Conservation (phyloP, 2,888 invertebrate species). For the Agrochola lychnidis region DNA sequence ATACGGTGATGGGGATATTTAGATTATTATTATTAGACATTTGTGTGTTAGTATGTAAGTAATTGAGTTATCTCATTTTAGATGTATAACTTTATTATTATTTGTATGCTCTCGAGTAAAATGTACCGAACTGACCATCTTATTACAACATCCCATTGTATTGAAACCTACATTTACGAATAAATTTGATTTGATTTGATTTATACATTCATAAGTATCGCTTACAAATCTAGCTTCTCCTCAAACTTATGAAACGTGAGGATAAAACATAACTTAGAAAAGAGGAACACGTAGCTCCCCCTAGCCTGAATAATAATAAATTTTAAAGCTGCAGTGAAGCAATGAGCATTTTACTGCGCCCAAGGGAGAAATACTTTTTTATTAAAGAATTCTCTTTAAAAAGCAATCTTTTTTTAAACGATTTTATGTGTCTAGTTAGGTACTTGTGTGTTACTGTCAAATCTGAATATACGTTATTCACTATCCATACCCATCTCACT, state of each 20-base stretch:
- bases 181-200: too few relatives aligned
- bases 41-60: too few relatives aligned
- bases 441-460: background rate
- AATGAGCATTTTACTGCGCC: conserved; percentile 46
- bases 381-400: conserved; percentile 43
- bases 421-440: conserved; percentile 13
- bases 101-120: too few relatives aligned
- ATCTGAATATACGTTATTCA: too few relatives aligned
- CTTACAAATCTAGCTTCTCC: background rate
- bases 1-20: too few relatives aligned
- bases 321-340: conserved; percentile 41
- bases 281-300: conserved; percentile 27
- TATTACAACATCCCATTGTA: too few relatives aligned
- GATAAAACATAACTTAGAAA: conserved; percentile 15
- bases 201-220: background rate
- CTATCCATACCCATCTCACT: too few relatives aligned
- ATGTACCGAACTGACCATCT: too few relatives aligned
- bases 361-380: conserved; percentile 36
- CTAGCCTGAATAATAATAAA: conserved; percentile 47
- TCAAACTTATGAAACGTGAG: background rate
- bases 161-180: too few relatives aligned
- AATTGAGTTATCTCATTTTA: too few relatives aligned
- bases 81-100: too few relatives aligned
- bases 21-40: too few relatives aligned
- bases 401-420: conserved; percentile 24